Base-by-base conservation (phyloP, 1,140 invertebrate species). In the Liolophura sinensis region DNA sequence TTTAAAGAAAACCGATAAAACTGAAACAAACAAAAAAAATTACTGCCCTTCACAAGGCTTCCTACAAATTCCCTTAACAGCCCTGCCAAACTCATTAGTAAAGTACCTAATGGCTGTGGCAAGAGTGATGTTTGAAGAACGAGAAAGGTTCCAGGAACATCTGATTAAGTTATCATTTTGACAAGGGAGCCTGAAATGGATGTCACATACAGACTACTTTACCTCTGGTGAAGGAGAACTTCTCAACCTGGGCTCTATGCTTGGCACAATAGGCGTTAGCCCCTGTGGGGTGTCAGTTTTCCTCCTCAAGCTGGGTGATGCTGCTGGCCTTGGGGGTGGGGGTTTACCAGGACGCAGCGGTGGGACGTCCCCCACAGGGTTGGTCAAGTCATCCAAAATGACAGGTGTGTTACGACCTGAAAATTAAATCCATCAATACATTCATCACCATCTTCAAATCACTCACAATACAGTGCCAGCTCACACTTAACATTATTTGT, bases 171-270 rank as follows among this genome's bases (percentile, higher is more conserved):
- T 40, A 40, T 3, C 31, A 40, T 5, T 5, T 9, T 5, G 31
- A 40, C 9, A 5, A 40, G 3, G 31, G 31, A 40, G 3, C 31
- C 31, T 40, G 31, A 40, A 40, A 40, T 40, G 31, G 3, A 40
- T 40, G 31, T 40, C 3, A 40, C 31, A 40, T 40, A 40, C 31
- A 40, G 31, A 63, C n/a, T 31, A 62, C 51, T 27, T 48, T 27
- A 75, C 76, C 65, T 74, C 74, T 24, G 68, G 65, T 12, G 69
- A 68, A 16, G 65, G 66, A 46, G 70, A 64, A 24, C 65, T 68
- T 20, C 72, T 67, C 15, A 73, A 18, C 49, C 48, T 65, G 16
- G 52, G 18, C 15, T 49, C 48, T 54, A 56, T 46, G 31, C 71
- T 71, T 47, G 72, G 60, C 60, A 68, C 61, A 67, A 70, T 72